A percentile compares a stretch with the other conserved stretches of the same genome.
Conservation (phyloP, 2,888 invertebrate genomes). For the Phaedon cochleariae region DNA sequence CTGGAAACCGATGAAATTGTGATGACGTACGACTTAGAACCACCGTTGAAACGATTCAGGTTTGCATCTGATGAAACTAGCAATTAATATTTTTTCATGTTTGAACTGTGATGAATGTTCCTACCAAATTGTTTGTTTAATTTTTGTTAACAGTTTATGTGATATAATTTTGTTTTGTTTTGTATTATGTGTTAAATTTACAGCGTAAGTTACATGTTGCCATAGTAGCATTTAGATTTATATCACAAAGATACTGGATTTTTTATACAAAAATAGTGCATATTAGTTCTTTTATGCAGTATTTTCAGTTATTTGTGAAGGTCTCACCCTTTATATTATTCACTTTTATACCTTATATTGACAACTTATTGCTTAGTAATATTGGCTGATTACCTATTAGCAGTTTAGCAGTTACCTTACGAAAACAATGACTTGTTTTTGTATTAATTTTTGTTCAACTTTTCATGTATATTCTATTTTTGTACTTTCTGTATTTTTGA, state of each 20-base stretch:
- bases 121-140: not conserved
- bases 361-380: too few species aligned
- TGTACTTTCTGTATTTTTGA: constrained; percentile 7
- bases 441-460: not conserved
- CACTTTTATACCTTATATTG: too few species aligned
- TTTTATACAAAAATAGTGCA: too few species aligned
- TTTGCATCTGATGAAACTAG: constrained; percentile 26
- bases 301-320: too few species aligned
- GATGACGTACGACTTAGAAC: constrained; percentile 16
- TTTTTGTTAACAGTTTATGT: not conserved
- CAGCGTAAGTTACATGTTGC: not conserved
- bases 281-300: too few species aligned
- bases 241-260: too few species aligned
- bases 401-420: not conserved
- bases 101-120: not conserved
- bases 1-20: constrained; percentile 18
- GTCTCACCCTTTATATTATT: too few species aligned
- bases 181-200: not conserved
- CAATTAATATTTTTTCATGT: not conserved
- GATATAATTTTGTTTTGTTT: not conserved
- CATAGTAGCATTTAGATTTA: too few species aligned
- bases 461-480: too few species aligned
- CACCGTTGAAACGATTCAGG: constrained; percentile 26
- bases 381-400: not conserved
- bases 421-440: not conserved